phyloP scores from a whole-genome alignment of 2,797 vertebrate species.

The Chloroceryle amazona region DNA sequence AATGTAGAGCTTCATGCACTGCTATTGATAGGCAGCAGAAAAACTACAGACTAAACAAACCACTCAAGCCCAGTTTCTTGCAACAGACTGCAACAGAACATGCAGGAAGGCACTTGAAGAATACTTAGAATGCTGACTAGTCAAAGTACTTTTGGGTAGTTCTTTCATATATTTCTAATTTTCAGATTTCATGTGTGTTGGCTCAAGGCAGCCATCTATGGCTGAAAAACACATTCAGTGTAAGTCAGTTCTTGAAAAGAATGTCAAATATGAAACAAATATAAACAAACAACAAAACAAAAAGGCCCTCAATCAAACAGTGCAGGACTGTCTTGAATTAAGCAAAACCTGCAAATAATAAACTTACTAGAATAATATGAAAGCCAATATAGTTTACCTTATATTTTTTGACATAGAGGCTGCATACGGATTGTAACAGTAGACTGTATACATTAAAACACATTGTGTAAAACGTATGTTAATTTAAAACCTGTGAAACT shows the following conservation, averaged over 20 bases:
- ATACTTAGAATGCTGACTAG: constrained; percentile 60
- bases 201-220: constrained; percentile 74
- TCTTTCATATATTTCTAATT: constrained; percentile 58
- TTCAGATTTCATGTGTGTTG: constrained; percentile 77
- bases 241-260: constrained; percentile 74
- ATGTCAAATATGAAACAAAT: constrained; percentile 69
- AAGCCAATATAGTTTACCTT: constrained; percentile 12
- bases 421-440: constrained; percentile 3
- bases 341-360: constrained; percentile 55
- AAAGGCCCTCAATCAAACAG: constrained; percentile 18
- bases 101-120: constrained; percentile 30
- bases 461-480: background rate
- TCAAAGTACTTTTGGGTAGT: constrained; percentile 72
- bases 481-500: constrained; percentile 19
- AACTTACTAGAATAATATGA: constrained; percentile 13
- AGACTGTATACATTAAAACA: constrained; percentile 28
- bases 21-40: background rate
- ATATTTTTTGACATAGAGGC: constrained; percentile 18
- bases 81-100: background rate
- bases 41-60: constrained; percentile 1
- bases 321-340: constrained; percentile 57
- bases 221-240: constrained; percentile 72
- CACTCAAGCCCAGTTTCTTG: constrained; percentile 16
- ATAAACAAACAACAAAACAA: constrained; percentile 16
- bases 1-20: background rate